Base-by-base conservation (phyloP, 1,140 invertebrate species). In the Drosophila ohnishii region DNA sequence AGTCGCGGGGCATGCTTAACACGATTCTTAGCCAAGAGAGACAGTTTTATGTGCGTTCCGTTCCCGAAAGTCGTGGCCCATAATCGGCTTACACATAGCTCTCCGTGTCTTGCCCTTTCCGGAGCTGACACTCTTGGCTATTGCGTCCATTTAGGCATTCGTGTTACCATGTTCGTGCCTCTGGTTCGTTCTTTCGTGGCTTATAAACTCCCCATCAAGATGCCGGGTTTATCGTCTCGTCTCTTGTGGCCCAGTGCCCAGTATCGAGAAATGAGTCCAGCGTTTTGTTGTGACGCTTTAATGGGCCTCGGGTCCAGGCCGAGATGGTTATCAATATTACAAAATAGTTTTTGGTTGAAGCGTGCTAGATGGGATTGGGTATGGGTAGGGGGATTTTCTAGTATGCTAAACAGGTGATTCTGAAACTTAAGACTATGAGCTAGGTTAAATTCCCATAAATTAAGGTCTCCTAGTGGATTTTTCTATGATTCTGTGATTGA, bases 281-380 rank as follows among this genome's bases (percentile, higher is more conserved):
- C 80, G 74, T 78, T 87, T 87, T 87, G 84, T 88, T 87, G 84
- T 87, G 84, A 87, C 84, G 88, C 58, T 88, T 87, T 88, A 78
- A 87, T 71, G 77, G 40, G 45, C 47, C 45, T 60, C 50, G 32
- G 30, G 39, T 39, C 30, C 62, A 25, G 51, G 56, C 61, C 28
- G 56, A 60, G 60, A 66, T 47, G 57, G 25, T 60, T 85, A 65
- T 76, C 60, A 55, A 63, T 75, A 65, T 62, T 69, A 79, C 78
- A 80, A 79, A 80, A 75, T 80, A 59, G 69, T 71, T 32, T 71
- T 59, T 30, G 66, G 35, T 25, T 7, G 19, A 50, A 67, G 64
- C 60, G 64, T 71, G 61, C 48, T 53, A 25, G 37, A 78, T 69
- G 65, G 39, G 47, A 66, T 69, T 37, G 50, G 32, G 19, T 10